Base-by-base conservation (phyloP, 2,888 invertebrate species). In the Nephrocerus scutellatus region DNA sequence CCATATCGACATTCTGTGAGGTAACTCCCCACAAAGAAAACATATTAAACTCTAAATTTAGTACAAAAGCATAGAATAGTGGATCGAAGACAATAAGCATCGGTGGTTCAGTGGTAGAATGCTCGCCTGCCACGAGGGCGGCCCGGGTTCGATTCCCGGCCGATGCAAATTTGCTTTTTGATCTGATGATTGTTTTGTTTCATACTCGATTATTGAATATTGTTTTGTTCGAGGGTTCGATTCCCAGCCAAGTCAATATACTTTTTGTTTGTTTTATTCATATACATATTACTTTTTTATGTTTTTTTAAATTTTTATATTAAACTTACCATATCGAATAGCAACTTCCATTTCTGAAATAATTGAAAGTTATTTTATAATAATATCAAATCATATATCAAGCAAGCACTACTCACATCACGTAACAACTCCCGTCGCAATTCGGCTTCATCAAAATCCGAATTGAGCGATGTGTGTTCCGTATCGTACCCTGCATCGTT, bases 271-370 rank as follows among this genome's bases (percentile, higher is more conserved):
- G 18, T 12, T 32, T 18, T n/a, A 33, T 10, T 33, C 2, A 5
- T 12, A 12, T 18, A 10, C 9, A 5, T 28, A 14, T 26, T 23
- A 9, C n/a, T n/a, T n/a, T n/a, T n/a, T n/a, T n/a, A n/a, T n/a
- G n/a, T 18, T 18, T 10, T 16, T 12, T 15, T 26, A 36, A 4
- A 19, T 20, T 35, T 20, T 24, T 34, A n/a, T 24, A 32, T 14
- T 16, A 6, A 30, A 56, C 69, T 76, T 67, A 87, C 87, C 76
- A 82, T 82, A 68, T 89, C 89, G 62, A 89, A 89, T 46, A 89
- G 75, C 47, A 83, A 77, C 51, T 88, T 79, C 89, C 89, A 89
- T 84, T 86, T 87, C 88, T 89, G 75, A 46, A 77, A 77, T 12
- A 13, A 35, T 20, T 25, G 6, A 19, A 26, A 29, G 9, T 7